Evolutionary conservation across 2,113 vertebrate species (phyloP), one percentile per base, ranked within the genome.

Genomic region (Notothenia rossii): DNA sequence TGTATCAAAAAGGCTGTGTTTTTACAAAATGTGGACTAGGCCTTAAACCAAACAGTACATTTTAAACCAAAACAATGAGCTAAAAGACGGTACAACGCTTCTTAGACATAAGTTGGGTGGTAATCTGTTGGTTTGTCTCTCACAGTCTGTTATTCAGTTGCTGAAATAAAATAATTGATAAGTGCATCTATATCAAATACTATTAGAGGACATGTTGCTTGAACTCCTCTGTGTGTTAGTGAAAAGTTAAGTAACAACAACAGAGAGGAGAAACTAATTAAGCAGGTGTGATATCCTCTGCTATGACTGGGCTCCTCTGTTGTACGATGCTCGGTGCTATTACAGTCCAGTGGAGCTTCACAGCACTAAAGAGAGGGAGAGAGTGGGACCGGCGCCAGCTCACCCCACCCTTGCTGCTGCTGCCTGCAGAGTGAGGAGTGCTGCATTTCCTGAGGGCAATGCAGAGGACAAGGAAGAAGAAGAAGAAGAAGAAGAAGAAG

Each of bases 381-480:
- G 49, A 49, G 83, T 84, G 76, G 92, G 94, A 81, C 80, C 56
- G 62, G 73, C 40, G 94, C 92, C 94, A 95, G 88, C 79, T 74
- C 87, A 93, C 91, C 91, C 93, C 93, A 93, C 91, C 92, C 93
- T 84, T 84, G 73, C 86, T 86, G 88, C 91, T 86, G 89, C 91
- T 89, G 89, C 89, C 93, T 93, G 93, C 93, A 92, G 92, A 92
- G 86, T 72, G 81, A 88, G 77, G 74, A 92, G 89, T 93, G 86
- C 93, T 94, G 94, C 93, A 94, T 93, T 92, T 94, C 93, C 92
- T 93, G 90, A 92, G 91, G 93, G 89, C 91, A 93, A 86, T 91
- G 89, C 88, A 92, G 93, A 93, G 89, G 92, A 93, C 83, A 75
- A 89, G 85, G 77, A 73, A 83, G 85, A 73, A 83, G 86, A 29